Conservation (phyloP, 2,888 invertebrate species). For the Ectobius pallidus region DNA sequence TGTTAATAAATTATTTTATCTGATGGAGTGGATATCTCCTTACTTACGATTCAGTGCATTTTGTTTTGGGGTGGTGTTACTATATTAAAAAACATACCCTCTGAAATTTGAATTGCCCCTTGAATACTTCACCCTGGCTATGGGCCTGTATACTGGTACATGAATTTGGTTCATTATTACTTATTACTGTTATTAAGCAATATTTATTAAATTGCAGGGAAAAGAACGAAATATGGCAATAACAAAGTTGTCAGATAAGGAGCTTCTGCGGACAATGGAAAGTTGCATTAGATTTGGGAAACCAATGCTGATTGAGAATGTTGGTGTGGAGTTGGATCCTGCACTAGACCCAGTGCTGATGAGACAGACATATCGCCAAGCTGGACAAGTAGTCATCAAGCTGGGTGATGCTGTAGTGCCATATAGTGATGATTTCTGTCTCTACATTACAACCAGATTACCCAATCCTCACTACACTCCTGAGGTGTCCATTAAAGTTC, state of each 20-base stretch:
- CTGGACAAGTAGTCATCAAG: slow-evolving; percentile 75
- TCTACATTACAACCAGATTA: slow-evolving; percentile 87
- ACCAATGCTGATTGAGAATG: slow-evolving; percentile 81
- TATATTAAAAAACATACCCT: no score
- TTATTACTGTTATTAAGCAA: no score
- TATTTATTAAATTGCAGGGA: no score
- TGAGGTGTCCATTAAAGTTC: slow-evolving; percentile 84
- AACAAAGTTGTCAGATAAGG: slow-evolving; percentile 74
- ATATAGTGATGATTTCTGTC: slow-evolving; percentile 75
- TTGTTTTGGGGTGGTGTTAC: no score
- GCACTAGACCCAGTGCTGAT: slow-evolving; percentile 82
- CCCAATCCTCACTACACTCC: slow-evolving; percentile 90
- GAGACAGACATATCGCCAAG: slow-evolving; percentile 78
- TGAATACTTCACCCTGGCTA: no score
- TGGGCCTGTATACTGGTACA: no score
- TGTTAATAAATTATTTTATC: no score
- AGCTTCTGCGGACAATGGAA: slow-evolving; percentile 67
- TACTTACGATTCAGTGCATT: no score
- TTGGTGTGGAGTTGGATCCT: slow-evolving; percentile 84
- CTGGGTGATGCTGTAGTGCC: slow-evolving; percentile 86
- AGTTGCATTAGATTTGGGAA: slow-evolving; percentile 73
- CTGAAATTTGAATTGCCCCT: no score
- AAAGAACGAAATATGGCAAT: slow-evolving; percentile 72
- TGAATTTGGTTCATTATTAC: no score
- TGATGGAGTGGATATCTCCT: no score